A percentile compares a stretch with the other conserved stretches of the same genome.
Conservation (phyloP, 2,113 vertebrate genomes). For the Carassius gibelio region DNA sequence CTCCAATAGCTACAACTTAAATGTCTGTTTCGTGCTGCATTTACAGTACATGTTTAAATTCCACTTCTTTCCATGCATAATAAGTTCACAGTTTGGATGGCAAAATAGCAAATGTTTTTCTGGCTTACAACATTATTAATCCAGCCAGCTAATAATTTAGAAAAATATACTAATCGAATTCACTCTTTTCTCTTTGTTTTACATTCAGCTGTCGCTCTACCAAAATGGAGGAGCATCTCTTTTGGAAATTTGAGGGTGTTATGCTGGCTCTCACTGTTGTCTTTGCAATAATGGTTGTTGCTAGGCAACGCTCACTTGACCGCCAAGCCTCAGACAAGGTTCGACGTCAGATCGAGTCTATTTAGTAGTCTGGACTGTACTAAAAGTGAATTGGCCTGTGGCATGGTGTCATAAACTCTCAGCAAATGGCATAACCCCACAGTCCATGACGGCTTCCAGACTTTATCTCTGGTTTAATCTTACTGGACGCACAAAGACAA, state of each 20-base stretch:
- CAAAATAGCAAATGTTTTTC: not conserved
- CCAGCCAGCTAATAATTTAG: not conserved
- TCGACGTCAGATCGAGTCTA: slow-evolving; percentile 84
- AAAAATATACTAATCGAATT: too few relatives aligned
- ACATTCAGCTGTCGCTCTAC: slow-evolving; percentile 78
- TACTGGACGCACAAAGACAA: slow-evolving; percentile 33
- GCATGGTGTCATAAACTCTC: slow-evolving; percentile 20
- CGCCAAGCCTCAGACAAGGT: slow-evolving; percentile 84
- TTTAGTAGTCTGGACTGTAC: slow-evolving; percentile 63
- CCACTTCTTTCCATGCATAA: not conserved
- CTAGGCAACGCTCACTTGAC: slow-evolving; percentile 79
- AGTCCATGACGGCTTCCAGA: slow-evolving; percentile 10
- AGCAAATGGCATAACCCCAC: slow-evolving; percentile 4
- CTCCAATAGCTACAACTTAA: not conserved
- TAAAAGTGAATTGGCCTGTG: not conserved
- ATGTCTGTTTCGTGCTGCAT: not conserved
- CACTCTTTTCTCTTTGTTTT: not conserved
- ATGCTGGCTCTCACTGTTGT: slow-evolving; percentile 70
- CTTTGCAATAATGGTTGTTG: slow-evolving; percentile 77
- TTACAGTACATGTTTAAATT: not conserved
- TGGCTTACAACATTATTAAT: not conserved
- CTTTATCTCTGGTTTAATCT: not conserved
- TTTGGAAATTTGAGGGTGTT: slow-evolving; percentile 81
- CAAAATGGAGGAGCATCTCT: slow-evolving; percentile 74
- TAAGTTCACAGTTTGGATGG: not conserved